Evolutionary conservation across 92 coral and sea anemone species (phyloP), one percentile per base, ranked within the genome.

Genomic region (Actinostola sp.): DNA sequence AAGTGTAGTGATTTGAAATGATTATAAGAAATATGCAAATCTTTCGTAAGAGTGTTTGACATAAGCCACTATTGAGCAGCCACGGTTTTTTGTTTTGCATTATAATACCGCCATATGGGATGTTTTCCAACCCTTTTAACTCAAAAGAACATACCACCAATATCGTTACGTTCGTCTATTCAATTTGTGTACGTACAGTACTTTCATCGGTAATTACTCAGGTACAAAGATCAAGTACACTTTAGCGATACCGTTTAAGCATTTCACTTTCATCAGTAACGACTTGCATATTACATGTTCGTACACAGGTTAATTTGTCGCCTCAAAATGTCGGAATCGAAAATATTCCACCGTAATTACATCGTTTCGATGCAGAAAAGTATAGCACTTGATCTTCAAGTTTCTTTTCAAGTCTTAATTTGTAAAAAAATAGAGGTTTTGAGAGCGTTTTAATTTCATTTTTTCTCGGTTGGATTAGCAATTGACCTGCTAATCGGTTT

Each of bases 121-220:
- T 7, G 14, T 39, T 7, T 39, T 39, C 45, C 14, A 14, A 39
- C 7, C 14, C 45, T 39, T 39, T 39, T 39, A 7, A 39, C 45
- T 39, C 7, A 14, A 39, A 39, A 39, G 27, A 13, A 53, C 2
- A 53, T 2, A 53, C 27, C n/a, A 57, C 63, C 63, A 57, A 57
- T 57, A 57, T 57, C n/a, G n/a, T n/a, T n/a, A n/a, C n/a, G n/a
- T 36, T 30, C 53, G 5, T 13, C 53, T n/a, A 57, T 57, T 57
- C 63, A 57, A 19, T 26, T 6, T 27, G 26, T 12, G 63, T 57
- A 57, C 35, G 28, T 27, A 27, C 28, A 8, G 63, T 29, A 11
- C 38, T 24, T 57, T 57, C n/a, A n/a, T n/a, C n/a, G n/a, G 45
- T 14, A 39, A 39, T 7, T 39, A 39, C 45, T 7, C 45, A 46